These are phyloP conservation scores for Eucera pruinosa DNA, from an alignment of 2,888 invertebrate species.

Conservation along the genomic window DNA sequence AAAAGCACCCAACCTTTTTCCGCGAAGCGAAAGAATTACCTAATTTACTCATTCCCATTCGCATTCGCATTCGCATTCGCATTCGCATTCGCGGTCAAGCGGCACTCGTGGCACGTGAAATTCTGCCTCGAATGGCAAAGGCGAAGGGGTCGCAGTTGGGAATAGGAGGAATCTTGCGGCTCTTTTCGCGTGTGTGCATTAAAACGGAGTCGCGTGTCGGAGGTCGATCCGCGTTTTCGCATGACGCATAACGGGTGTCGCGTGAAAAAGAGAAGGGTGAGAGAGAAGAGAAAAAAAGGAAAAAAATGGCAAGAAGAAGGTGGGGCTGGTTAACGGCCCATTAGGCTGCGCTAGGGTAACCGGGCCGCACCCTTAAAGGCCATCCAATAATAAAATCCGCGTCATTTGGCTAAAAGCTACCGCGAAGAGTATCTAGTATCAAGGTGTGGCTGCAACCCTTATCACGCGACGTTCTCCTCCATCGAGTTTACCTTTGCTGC, in stretches of 20 bases:
- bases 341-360: constrained; percentile 68
- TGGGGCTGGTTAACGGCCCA: constrained; percentile 75
- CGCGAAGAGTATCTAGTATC: constrained; percentile 77
- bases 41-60: too few relatives aligned
- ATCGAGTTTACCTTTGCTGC: constrained; percentile 25
- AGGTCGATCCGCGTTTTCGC: constrained; percentile 34
- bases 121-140: background rate
- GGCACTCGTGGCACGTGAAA: constrained; percentile 5
- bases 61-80: too few relatives aligned
- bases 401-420: constrained; percentile 83
- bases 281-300: constrained; percentile 2
- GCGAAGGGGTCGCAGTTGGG: too few relatives aligned
- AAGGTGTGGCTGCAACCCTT: constrained; percentile 79
- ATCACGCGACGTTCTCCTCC: constrained; percentile 77
- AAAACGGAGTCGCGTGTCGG: constrained; percentile 55
- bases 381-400: constrained; percentile 82
- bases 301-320: constrained; percentile 52
- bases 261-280: constrained; percentile 24
- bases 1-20: background rate
- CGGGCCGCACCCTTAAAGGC: constrained; percentile 77
- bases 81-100: too few relatives aligned
- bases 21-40: background rate
- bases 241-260: constrained; percentile 54
- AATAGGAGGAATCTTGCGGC: too few relatives aligned
- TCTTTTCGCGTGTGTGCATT: background rate